These are phyloP conservation scores for Melipona bicolor DNA, from an alignment of 2,888 invertebrate genomes.

Conservation along the genomic window DNA sequence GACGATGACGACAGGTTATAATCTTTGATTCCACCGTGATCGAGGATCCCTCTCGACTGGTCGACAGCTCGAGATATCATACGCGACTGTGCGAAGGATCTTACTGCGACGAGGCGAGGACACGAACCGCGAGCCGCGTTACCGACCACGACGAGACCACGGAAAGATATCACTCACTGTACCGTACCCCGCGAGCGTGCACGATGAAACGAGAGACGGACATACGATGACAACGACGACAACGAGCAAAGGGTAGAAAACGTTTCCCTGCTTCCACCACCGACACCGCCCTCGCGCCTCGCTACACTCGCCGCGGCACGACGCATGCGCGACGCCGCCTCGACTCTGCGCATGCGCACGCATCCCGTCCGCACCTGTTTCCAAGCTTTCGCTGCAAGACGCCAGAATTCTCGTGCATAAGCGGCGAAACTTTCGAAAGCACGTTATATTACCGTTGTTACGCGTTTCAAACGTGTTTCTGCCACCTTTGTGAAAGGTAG, in stretches of 20 bases:
- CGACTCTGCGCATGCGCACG: constrained; percentile 63
- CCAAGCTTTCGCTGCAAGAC: constrained; percentile 7
- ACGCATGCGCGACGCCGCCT: constrained; percentile 71
- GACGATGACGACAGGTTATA: constrained; percentile 58
- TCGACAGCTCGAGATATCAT: constrained; percentile 57
- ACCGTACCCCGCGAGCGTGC: constrained; percentile 42
- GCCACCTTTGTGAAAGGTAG: constrained; percentile 6
- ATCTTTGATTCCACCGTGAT: constrained; percentile 60
- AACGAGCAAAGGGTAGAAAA: constrained; percentile 60
- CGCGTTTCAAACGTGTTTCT: constrained; percentile 41
- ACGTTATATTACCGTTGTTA: constrained; percentile 27
- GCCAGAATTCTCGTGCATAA: constrained; percentile 21
- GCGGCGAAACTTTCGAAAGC: constrained; percentile 39
- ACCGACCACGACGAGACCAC: constrained; percentile 9
- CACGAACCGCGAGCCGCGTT: constrained; percentile 23
- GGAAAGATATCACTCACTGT: constrained; percentile 42
- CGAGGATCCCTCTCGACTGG: constrained; percentile 50
- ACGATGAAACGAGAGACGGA: constrained; percentile 39
- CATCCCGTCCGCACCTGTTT: background rate
- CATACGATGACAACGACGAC: constrained; percentile 50
- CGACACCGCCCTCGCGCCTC: constrained; percentile 72
- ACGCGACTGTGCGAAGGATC: constrained; percentile 32
- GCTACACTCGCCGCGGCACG: constrained; percentile 61
- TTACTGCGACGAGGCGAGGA: background rate
- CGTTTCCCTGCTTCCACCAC: constrained; percentile 64